These are phyloP conservation scores for Potamarius usumacintae DNA, from an alignment of 2,113 vertebrate genomes.

Conservation along the genomic window DNA sequence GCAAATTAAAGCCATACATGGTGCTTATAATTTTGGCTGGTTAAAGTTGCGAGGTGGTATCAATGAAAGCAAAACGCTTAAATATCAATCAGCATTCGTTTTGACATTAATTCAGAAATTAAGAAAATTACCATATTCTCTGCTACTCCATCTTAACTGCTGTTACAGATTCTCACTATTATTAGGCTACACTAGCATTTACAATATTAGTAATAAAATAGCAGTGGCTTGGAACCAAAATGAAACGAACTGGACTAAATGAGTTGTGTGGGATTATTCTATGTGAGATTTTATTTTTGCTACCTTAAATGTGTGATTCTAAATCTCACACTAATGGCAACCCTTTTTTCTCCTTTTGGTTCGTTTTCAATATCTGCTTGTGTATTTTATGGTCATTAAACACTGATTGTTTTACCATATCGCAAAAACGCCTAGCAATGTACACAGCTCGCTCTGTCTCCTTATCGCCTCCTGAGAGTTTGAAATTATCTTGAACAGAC, in stretches of 20 bases:
- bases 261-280: background rate
- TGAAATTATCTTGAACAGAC: slow-evolving; percentile 45
- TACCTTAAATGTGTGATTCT: background rate
- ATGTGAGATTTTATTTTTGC: too few relatives aligned
- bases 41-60: background rate
- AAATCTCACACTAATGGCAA: background rate
- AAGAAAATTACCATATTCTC: background rate
- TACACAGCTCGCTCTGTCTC: background rate
- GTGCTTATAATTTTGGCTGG: background rate
- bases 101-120: background rate
- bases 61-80: background rate
- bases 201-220: background rate
- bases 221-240: background rate
- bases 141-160: background rate
- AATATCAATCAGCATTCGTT: background rate
- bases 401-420: background rate
- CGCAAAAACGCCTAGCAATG: background rate
- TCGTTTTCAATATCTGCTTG: background rate
- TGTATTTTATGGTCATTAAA: background rate
- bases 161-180: background rate
- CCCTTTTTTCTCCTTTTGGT: background rate
- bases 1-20: background rate
- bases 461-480: background rate
- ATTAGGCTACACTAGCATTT: too few relatives aligned
- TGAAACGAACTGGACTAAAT: background rate